Evolutionary conservation across 2,888 invertebrate genomes (phyloP).

Genomic region (Parthenolecanium corni): DNA sequence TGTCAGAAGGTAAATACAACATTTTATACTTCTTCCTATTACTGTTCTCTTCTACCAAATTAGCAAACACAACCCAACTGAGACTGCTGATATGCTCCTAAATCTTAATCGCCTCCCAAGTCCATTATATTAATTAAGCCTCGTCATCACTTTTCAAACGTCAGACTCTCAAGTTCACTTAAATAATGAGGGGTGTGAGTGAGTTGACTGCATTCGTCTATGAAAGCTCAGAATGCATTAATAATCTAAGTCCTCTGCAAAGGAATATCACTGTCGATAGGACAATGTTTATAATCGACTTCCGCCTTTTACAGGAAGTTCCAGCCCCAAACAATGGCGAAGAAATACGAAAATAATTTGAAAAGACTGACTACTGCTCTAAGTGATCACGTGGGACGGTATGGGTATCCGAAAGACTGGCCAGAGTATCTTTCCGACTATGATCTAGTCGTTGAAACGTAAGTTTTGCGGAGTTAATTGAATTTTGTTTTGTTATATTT

Average conservation of each 20-base stretch:
- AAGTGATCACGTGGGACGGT: constrained; percentile 56
- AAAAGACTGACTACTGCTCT: constrained; percentile 73
- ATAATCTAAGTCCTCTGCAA: too few relatives aligned
- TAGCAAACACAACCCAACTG: too few relatives aligned
- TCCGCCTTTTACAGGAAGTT: constrained; percentile 52
- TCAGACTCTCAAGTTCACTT: too few relatives aligned
- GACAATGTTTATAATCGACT: too few relatives aligned
- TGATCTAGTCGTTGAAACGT: constrained; percentile 83
- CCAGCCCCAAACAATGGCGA: constrained; percentile 79
- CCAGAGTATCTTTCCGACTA: constrained; percentile 59
- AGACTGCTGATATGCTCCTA: neutral
- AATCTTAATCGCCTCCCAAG: neutral
- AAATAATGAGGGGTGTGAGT: too few relatives aligned
- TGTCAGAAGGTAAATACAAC: constrained; percentile 54
- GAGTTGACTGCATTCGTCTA: too few relatives aligned
- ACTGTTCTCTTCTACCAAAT: too few relatives aligned
- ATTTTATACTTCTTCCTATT: neutral
- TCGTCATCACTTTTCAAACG: too few relatives aligned
- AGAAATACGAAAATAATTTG: constrained; percentile 72
- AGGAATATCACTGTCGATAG: too few relatives aligned
- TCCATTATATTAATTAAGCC: neutral
- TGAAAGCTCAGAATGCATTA: too few relatives aligned
- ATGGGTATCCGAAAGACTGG: constrained; percentile 59
- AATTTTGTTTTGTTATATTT: too few relatives aligned
- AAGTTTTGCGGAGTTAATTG: constrained; percentile 41